These are phyloP conservation scores for Numida meleagris DNA, from an alignment of 2,113 vertebrate genomes.

Conservation along the genomic window DNA sequence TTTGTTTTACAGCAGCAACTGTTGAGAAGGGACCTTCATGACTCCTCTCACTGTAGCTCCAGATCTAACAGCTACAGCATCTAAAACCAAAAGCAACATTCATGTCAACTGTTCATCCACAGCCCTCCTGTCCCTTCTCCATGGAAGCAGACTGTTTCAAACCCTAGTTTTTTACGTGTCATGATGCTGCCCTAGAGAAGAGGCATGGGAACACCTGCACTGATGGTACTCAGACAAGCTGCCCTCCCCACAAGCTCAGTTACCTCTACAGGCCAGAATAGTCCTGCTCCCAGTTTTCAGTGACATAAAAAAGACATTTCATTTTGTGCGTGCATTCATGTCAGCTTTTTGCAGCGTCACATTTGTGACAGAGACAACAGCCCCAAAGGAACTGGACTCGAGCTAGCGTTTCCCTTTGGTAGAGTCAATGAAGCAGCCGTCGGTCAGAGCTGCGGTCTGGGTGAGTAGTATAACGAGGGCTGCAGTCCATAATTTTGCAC, in stretches of 20 bases:
- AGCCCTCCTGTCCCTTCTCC: neutral
- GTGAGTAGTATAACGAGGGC: neutral
- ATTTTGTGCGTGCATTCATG: neutral
- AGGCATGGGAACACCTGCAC: neutral
- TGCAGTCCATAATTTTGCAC: neutral
- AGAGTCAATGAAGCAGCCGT: neutral
- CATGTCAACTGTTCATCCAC: neutral
- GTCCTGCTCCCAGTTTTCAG: neutral
- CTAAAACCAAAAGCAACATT: neutral
- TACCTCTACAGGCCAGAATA: neutral
- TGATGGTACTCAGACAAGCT: neutral
- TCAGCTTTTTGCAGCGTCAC: neutral
- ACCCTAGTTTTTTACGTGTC: neutral
- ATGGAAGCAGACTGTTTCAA: neutral
- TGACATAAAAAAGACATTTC: neutral
- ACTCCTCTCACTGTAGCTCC: neutral
- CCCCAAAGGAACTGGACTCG: neutral
- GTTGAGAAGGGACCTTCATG: neutral
- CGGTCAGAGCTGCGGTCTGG: neutral
- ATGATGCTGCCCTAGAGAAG: neutral
- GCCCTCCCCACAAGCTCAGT: neutral
- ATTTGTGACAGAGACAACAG: neutral
- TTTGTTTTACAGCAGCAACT: neutral
- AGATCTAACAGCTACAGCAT: neutral
- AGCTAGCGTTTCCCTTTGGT: neutral